Percentiles rank a stretch among this genome's conserved stretches.
Evolutionary conservation across 1,140 invertebrate species (phyloP).

Genomic region (Bombus breviceps): DNA sequence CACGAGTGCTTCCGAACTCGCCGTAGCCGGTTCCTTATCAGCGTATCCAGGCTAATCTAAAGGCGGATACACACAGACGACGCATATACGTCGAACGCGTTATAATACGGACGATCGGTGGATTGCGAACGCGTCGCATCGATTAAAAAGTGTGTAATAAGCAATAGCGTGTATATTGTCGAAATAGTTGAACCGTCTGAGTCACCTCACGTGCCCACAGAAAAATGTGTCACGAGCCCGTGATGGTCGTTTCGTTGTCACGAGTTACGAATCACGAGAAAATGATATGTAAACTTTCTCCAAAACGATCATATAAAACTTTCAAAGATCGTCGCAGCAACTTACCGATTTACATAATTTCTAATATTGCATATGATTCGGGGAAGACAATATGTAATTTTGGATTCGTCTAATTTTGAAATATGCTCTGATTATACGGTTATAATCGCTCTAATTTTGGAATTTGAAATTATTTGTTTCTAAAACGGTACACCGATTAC

Average conservation of each 20-base stretch:
- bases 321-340: neutral
- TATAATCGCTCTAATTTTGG: neutral
- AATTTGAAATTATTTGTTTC: neutral
- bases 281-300: neutral
- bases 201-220: neutral
- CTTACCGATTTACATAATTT: neutral
- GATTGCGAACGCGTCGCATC: neutral
- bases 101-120: neutral
- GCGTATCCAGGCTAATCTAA: constrained; percentile 13
- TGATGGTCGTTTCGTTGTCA: too few species aligned
- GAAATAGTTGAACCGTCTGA: constrained; percentile 5
- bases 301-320: neutral
- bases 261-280: too few species aligned
- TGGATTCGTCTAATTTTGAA: neutral
- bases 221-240: constrained; percentile 6
- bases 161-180: neutral
- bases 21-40: constrained; percentile 35
- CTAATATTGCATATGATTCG: neutral
- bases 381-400: neutral
- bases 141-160: neutral
- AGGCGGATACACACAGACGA: constrained; percentile 9
- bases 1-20: constrained; percentile 10
- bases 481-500: neutral
- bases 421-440: neutral
- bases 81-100: neutral